These are phyloP conservation scores for Mungos mungo DNA, from an alignment of 2,113 vertebrate species.

Conservation along the genomic window DNA sequence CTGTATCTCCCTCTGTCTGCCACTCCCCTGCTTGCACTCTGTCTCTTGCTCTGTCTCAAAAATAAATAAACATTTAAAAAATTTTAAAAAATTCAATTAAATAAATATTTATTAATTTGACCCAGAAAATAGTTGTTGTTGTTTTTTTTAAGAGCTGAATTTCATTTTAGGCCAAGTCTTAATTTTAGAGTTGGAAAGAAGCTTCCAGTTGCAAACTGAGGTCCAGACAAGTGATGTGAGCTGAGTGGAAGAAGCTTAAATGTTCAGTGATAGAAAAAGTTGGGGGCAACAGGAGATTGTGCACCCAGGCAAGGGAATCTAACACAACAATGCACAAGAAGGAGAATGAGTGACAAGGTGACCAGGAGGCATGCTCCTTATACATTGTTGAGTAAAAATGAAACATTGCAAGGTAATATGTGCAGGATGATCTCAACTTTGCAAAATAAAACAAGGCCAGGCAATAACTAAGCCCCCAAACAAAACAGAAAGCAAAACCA, in stretches of 20 bases:
- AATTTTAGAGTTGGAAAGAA: background rate
- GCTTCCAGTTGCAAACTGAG: background rate
- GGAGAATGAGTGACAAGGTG: background rate
- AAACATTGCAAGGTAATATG: background rate
- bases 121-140: background rate
- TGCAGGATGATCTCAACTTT: background rate
- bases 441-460: background rate
- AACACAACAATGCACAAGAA: background rate
- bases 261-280: background rate
- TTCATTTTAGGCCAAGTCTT: background rate
- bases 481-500: background rate
- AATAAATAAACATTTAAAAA: no score
- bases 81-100: background rate
- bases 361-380: background rate
- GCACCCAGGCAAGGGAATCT: background rate
- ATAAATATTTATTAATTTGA: conserved; percentile 11
- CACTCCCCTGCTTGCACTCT: no score
- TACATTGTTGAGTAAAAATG: background rate
- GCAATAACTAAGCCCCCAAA: background rate
- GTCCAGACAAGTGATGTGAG: background rate
- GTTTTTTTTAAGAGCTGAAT: background rate
- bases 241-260: background rate
- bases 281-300: background rate
- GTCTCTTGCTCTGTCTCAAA: no score
- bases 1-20: no score